A percentile compares a stretch with the other conserved stretches of the same genome.
phyloP scores from a whole-genome alignment of 2,888 invertebrate genomes.

The Eretmocerus hayati region DNA sequence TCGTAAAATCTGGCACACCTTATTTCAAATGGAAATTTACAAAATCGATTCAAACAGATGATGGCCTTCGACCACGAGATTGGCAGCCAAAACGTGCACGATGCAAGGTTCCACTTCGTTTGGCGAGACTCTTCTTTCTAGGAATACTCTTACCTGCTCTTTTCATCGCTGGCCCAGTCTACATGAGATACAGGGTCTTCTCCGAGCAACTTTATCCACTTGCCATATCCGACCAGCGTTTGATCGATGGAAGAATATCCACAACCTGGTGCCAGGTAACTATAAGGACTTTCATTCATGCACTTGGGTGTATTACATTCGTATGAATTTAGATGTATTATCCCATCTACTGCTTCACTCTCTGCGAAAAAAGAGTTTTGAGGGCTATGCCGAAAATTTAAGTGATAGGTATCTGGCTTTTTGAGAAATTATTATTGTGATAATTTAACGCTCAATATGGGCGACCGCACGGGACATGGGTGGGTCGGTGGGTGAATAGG shows the following conservation, averaged over 20 bases:
- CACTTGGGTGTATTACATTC: too few species aligned
- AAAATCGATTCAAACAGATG: conserved; percentile 19
- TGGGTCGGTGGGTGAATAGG: too few species aligned
- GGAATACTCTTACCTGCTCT: conserved; percentile 62
- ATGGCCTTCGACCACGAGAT: conserved; percentile 31
- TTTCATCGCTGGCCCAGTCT: conserved; percentile 61
- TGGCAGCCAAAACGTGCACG: conserved; percentile 32
- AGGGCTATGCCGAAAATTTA: too few species aligned
- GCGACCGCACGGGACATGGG: too few species aligned
- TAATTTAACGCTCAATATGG: too few species aligned
- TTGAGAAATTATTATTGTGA: too few species aligned
- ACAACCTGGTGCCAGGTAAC: conserved; percentile 74
- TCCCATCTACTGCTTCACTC: too few species aligned
- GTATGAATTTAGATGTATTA: too few species aligned
- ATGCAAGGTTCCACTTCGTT: conserved; percentile 53
- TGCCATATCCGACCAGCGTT: conserved; percentile 68
- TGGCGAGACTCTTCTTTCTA: conserved; percentile 57
- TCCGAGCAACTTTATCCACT: conserved; percentile 66
- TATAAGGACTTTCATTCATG: too few species aligned
- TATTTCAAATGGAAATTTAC: background rate
- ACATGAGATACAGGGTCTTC: conserved; percentile 64
- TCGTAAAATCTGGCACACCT: too few species aligned
- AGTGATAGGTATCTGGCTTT: too few species aligned
- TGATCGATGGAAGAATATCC: conserved; percentile 66
- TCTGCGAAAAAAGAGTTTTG: too few species aligned